Evolutionary conservation across 2,888 invertebrate species (phyloP), one percentile per base, ranked within the genome.

Genomic region (Drosophila tripunctata): DNA sequence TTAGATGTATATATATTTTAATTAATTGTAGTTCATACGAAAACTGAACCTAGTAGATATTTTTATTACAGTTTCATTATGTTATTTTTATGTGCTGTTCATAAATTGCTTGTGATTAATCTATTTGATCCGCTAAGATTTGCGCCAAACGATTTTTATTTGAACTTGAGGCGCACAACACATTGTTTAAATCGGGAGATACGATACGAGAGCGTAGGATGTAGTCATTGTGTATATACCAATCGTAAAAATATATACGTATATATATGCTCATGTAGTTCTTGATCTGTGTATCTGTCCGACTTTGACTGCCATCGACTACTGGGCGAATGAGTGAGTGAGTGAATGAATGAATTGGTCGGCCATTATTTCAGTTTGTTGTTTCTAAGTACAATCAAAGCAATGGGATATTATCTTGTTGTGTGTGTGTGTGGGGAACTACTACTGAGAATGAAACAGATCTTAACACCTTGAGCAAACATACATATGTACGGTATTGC

Each of bases 91-190:
- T 21, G 48, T 68, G 51, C 51, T 60, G 70, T 71, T 71, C 81
- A 81, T 81, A 86, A 86, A 81, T 81, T 75, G 75, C 58, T 45
- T 64, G 81, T 81, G 87, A 81, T 81, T 81, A 81, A 86, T 81
- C 84, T 86, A 69, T 86, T 75, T 86, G 75, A 83, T 81, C 72
- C 77, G 65, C 45, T 15, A 60, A 62, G 65, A 55, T 65, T 63
- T 72, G 55, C 62, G 64, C 76, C 68, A 77, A 74, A 75, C 78
- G 87, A 86, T 86, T 81, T 86, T 71, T 86, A 81, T 81, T 81
- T 81, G 84, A 81, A 86, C 87, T 81, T 86, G 81, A 83, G 67
- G 67, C 67, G n/a, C n/a, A n/a, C n/a, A n/a, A n/a, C n/a, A 62
- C 58, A 68, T 41, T 67, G 68, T 27, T 68, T 63, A 55, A 70